A percentile compares a stretch with the other conserved stretches of the same genome.
These are phyloP conservation scores for Alethe castanea DNA, from an alignment of 2,113 vertebrate genomes.

Conservation along the genomic window DNA sequence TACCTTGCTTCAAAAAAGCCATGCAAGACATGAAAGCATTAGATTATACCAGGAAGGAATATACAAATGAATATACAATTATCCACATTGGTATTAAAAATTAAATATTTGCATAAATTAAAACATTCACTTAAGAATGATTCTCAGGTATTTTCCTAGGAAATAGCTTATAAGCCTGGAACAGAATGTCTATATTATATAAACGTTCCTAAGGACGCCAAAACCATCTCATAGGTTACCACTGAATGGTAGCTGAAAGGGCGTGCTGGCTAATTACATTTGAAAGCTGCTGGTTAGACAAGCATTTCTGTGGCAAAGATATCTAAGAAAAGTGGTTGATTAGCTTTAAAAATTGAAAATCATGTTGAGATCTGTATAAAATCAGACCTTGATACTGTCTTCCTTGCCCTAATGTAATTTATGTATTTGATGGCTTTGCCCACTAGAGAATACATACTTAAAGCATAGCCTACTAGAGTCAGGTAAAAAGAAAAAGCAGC, in stretches of 20 bases:
- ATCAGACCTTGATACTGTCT: constrained; percentile 20
- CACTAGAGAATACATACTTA: background rate
- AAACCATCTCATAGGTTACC: background rate
- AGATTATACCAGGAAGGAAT: background rate
- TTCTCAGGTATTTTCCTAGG: background rate
- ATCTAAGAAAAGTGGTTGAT: constrained; percentile 20
- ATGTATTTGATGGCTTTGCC: constrained; percentile 3
- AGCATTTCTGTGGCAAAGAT: background rate
- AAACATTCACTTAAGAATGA: background rate
- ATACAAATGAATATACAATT: background rate
- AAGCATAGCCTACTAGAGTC: background rate
- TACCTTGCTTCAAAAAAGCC: background rate
- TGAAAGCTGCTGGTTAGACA: constrained; percentile 27
- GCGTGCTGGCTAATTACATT: background rate
- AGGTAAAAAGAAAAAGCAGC: constrained; percentile 14
- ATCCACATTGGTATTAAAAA: background rate
- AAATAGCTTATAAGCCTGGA: background rate
- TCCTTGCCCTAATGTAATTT: constrained; percentile 18
- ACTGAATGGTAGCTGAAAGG: background rate
- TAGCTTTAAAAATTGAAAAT: constrained; percentile 58
- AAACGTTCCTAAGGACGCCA: background rate
- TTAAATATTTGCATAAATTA: background rate
- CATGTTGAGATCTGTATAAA: constrained; percentile 11
- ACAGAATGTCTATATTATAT: background rate
- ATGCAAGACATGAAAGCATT: background rate